Evolutionary conservation across 2,113 vertebrate genomes (phyloP), one percentile per base, ranked within the genome.

Genomic region (Orcinus orca): DNA sequence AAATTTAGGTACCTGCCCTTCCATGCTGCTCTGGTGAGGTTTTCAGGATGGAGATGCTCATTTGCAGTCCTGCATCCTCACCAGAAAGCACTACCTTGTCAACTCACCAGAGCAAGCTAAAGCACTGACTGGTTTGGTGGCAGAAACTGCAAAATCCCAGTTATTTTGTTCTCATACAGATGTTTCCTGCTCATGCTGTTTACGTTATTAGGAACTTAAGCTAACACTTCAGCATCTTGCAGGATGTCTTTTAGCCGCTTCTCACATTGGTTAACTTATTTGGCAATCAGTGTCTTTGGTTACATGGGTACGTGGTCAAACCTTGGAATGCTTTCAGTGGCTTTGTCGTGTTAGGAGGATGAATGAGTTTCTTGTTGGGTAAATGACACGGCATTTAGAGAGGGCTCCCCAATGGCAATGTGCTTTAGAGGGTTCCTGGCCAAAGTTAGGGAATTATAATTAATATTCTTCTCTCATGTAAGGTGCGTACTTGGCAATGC

Each of bases 1-100:
- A 98, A 98, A 97, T 96, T 79, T 88, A 97, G 83, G 87, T 90
- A 97, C 31, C 93, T 63, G 93, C 80, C 80, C 95, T 93, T 4
- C 47, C 94, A 15, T 0, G 3, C 26, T 53, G 92, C 97, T 83
- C 93, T 33, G 25, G 76, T 86, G 85, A n/a, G 62, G 70, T 89
- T 95, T 97, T 74, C 44, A 11, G 89, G 33, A 91, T 86, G 0
- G 1, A 95, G 63, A 82, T 26, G 23, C 73, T 74, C 50, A 41
- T 95, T 73, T 74, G 29, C 44, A 79, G 33, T 53, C 92, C 79
- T 80, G 53, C 74, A 23, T 44, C 8, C 0, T 92, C 96, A 89
- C 1, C 73, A 74, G 63, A 88, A 88, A 65, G 92, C 70, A 1
- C 41, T 60, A 47, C 91, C 77, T 60, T 25, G 55, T 65, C 23